phyloP scores from a whole-genome alignment of 2,888 invertebrate species.

The Criorhina ranunculi region DNA sequence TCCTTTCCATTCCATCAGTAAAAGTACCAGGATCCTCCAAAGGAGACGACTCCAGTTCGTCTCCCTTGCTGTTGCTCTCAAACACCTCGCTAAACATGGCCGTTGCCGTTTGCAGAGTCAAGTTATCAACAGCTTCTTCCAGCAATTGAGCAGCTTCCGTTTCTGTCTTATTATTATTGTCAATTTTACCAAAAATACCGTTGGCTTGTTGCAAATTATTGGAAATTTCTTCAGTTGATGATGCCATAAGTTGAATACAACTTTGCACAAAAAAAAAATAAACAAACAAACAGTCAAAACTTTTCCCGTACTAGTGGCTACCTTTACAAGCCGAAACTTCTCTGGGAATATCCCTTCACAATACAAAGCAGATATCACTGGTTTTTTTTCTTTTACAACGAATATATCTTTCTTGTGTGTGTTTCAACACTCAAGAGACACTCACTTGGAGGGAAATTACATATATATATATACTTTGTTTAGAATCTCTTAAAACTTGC shows the following conservation, averaged over 20 bases:
- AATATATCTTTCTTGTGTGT: slow-evolving; percentile 36
- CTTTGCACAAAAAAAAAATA: slow-evolving; percentile 51
- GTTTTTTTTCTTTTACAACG: slow-evolving; percentile 23
- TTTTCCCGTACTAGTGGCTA: slow-evolving; percentile 32
- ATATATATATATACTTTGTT: slow-evolving; percentile 42
- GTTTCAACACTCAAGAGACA: slow-evolving; percentile 58
- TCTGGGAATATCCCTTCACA: slow-evolving; percentile 28
- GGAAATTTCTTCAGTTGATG: slow-evolving; percentile 79
- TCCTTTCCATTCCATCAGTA: slow-evolving; percentile 86
- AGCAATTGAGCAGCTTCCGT: slow-evolving; percentile 64
- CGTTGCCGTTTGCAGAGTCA: slow-evolving; percentile 71
- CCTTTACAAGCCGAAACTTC: slow-evolving; percentile 25
- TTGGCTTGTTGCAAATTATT: slow-evolving; percentile 72
- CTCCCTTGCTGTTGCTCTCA: slow-evolving; percentile 80
- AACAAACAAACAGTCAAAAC: slow-evolving; percentile 28
- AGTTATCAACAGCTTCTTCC: slow-evolving; percentile 72
- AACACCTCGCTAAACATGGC: slow-evolving; percentile 81
- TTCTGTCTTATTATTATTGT: slow-evolving; percentile 62
- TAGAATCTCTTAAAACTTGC: slow-evolving; percentile 53
- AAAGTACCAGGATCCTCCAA: slow-evolving; percentile 83
- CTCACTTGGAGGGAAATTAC: slow-evolving; percentile 70
- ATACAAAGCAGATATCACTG: slow-evolving; percentile 38
- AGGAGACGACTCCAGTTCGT: slow-evolving; percentile 81
- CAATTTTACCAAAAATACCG: slow-evolving; percentile 75
- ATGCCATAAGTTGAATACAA: slow-evolving; percentile 79